These are phyloP conservation scores for Phalanger gymnotis DNA, from an alignment of 2,797 vertebrate species.

Conservation along the genomic window DNA sequence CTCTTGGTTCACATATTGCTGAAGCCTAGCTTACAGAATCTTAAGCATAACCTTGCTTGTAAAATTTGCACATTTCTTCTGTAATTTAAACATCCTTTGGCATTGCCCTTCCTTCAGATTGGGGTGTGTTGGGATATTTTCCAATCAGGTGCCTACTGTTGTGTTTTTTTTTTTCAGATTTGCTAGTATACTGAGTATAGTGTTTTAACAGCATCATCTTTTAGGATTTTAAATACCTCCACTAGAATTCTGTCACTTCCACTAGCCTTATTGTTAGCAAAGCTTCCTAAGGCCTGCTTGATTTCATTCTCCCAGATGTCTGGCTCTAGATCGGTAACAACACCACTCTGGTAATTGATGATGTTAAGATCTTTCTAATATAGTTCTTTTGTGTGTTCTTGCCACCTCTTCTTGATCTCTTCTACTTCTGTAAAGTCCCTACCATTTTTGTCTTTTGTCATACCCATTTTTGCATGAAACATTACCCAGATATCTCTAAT, in stretches of 20 bases:
- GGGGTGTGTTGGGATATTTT: too few species aligned
- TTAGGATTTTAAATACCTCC: background rate
- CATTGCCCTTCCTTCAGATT: too few species aligned
- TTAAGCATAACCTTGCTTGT: too few species aligned
- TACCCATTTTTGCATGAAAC: background rate
- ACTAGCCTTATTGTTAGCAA: background rate
- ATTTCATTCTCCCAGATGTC: background rate
- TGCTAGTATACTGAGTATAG: background rate
- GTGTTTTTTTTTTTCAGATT: too few species aligned
- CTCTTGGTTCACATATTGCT: too few species aligned
- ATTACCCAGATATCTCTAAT: background rate
- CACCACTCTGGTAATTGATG: background rate
- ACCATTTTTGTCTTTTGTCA: background rate
- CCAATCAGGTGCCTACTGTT: too few species aligned
- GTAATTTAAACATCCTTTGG: too few species aligned
- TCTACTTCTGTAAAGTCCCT: background rate
- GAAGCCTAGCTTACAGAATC: too few species aligned
- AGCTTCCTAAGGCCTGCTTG: background rate
- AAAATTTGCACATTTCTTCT: too few species aligned
- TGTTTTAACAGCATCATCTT: background rate
- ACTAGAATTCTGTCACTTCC: background rate
- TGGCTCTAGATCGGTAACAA: background rate
- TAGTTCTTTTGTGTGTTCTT: background rate
- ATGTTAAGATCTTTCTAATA: background rate
- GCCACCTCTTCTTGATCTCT: background rate